phyloP scores from a whole-genome alignment of 2,888 invertebrate genomes.

The Ophion costatus region DNA sequence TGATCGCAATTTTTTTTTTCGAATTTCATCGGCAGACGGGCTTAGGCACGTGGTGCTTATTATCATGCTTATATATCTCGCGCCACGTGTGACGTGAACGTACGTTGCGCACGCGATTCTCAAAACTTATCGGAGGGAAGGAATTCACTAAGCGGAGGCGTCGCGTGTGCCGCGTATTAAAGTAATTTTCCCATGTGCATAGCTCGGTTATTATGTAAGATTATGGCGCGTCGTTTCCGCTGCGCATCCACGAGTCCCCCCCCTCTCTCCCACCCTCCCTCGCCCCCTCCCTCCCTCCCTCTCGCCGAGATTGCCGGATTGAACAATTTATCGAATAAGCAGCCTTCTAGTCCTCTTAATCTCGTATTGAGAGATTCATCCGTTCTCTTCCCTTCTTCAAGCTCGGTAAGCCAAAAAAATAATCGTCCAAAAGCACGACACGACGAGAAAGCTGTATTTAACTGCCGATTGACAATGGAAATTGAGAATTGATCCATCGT shows the following conservation, averaged over 20 bases:
- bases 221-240: slow-evolving; percentile 69
- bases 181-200: slow-evolving; percentile 73
- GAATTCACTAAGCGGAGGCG: slow-evolving; percentile 68
- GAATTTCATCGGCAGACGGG: not conserved
- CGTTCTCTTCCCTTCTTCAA: slow-evolving; percentile 9
- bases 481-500: not conserved
- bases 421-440: not conserved
- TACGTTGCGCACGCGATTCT: slow-evolving; percentile 16
- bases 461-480: not conserved
- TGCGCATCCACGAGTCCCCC: slow-evolving; percentile 60
- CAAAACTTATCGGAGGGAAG: slow-evolving; percentile 1
- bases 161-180: slow-evolving; percentile 74
- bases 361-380: slow-evolving; percentile 41
- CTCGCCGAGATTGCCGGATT: slow-evolving; percentile 60
- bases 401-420: slow-evolving; percentile 4
- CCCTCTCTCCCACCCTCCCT: slow-evolving; percentile 29
- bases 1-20: not conserved
- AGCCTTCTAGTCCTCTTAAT: slow-evolving; percentile 57
- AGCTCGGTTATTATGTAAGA: slow-evolving; percentile 76
- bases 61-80: not conserved
- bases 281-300: not conserved
- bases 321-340: slow-evolving; percentile 64
- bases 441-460: not conserved
- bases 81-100: slow-evolving; percentile 34
- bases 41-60: slow-evolving; percentile 30